Evolutionary conservation across 1,140 invertebrate species (phyloP), one percentile per base, ranked within the genome.

Genomic region (Carcinoscorpius rotundicauda): DNA sequence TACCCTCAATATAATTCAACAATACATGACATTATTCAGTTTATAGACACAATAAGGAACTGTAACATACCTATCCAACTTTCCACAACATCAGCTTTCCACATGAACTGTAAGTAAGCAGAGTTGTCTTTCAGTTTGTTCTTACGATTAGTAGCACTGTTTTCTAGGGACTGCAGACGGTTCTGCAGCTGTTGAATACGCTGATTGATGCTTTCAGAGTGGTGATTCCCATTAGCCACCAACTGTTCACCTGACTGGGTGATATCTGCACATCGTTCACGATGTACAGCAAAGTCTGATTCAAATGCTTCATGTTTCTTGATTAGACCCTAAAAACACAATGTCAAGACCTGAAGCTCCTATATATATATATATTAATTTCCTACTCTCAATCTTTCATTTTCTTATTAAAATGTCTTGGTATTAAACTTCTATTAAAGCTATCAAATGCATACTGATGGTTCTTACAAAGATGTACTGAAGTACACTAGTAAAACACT

Each of bases 31-130:
- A 55, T 55, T 9, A n/a, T 4, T 55, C n/a, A 55, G 8, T 55
- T 9, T 55, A 55, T 55, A 55, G n/a, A 9, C n/a, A 57, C n/a
- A 57, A 57, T 57, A 57, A 11, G 48, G 4, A 57, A 57, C 48
- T 5, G n/a, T n/a, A 57, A 57, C 4, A 11, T 11, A 57, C 76
- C 93, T 73, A 99, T 98, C 97, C 96, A 99, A 59, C 91, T 95
- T 78, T 99, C 96, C 2, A 98, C 96, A 55, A 99, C 97, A 80
- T 99, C 97, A 4, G 97, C 96, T 79, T 99, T 99, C 97, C 97
- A 99, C 87, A 99, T 95, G 76, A 99, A 98, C 78, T 99, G 96
- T 69, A 98, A 81, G 79, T 98, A 98, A 48, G 95, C 95, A 0
- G 92, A 95, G 79, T 99, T 99, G 76, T 99, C 96, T 64, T 92